Evolutionary conservation across 1,140 invertebrate species (phyloP).

Genomic region (Elymnias hypermnestra): DNA sequence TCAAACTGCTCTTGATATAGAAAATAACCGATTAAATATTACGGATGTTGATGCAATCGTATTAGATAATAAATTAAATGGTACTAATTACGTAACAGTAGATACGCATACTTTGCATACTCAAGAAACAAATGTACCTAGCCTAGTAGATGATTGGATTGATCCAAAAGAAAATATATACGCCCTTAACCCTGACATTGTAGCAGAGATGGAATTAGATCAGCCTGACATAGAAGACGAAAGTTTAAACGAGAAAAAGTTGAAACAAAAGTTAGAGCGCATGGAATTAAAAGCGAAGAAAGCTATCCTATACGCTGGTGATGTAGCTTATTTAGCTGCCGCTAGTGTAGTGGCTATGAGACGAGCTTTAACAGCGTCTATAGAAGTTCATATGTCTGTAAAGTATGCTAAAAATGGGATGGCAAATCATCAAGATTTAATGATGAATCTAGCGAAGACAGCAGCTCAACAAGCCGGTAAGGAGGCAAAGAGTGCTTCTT

Average conservation of each 20-base stretch:
- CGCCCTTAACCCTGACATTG: slow-evolving; percentile 45
- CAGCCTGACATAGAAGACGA: slow-evolving; percentile 52
- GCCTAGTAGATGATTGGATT: slow-evolving; percentile 50
- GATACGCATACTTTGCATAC: slow-evolving; percentile 39
- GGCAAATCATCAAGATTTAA: slow-evolving; percentile 64
- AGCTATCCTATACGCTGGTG: slow-evolving; percentile 62
- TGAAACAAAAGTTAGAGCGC: slow-evolving; percentile 53
- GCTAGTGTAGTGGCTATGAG: slow-evolving; percentile 64
- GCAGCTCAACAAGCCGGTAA: slow-evolving; percentile 67
- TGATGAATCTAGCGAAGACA: slow-evolving; percentile 69
- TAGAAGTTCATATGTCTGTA: slow-evolving; percentile 68
- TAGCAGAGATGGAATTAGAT: slow-evolving; percentile 60
- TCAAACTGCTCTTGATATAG: slow-evolving; percentile 50
- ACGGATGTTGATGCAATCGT: slow-evolving; percentile 47
- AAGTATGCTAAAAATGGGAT: slow-evolving; percentile 61
- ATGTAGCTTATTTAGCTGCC: slow-evolving; percentile 63
- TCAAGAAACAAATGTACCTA: slow-evolving; percentile 43
- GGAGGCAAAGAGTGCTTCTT: slow-evolving; percentile 61
- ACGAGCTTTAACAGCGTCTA: slow-evolving; percentile 59
- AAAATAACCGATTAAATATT: slow-evolving; percentile 29
- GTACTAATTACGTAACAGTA: slow-evolving; percentile 33
- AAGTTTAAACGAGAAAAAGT: slow-evolving; percentile 44
- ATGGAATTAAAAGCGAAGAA: slow-evolving; percentile 63
- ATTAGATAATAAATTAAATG: slow-evolving; percentile 47
- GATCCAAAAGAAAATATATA: slow-evolving; percentile 47